Conservation (phyloP, 2,113 vertebrate genomes). For the Galbula dea region DNA sequence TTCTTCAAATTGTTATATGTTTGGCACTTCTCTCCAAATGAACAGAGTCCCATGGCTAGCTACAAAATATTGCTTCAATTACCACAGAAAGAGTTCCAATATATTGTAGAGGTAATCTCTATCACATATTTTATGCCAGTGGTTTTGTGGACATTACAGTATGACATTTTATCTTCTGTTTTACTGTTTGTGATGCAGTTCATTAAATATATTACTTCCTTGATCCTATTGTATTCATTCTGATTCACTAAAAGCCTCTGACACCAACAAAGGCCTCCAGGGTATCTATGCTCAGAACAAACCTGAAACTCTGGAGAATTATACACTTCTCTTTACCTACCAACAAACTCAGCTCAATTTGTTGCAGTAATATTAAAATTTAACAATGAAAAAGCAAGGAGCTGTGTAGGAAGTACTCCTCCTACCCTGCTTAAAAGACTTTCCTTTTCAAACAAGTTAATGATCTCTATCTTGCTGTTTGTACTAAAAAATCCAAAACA, state of each 20-base stretch:
- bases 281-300: constrained; percentile 24
- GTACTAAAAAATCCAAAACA: not conserved
- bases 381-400: constrained; percentile 6
- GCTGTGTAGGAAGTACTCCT: not conserved
- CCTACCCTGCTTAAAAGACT: not conserved
- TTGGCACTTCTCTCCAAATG: not conserved
- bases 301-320: not conserved
- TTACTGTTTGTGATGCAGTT: constrained; percentile 16
- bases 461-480: not conserved
- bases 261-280: constrained; percentile 20
- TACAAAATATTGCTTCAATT: not conserved
- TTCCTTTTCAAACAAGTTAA: constrained; percentile 39
- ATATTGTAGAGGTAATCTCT: not conserved
- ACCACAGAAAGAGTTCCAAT: not conserved
- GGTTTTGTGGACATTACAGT: not conserved
- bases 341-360: constrained; percentile 42
- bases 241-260: constrained; percentile 19
- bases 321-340: constrained; percentile 30
- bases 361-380: constrained; percentile 45
- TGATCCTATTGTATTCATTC: not conserved
- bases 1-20: not conserved
- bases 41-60: not conserved
- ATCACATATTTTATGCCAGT: not conserved
- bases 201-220: constrained; percentile 42
- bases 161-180: constrained; percentile 25